These are phyloP conservation scores for Xanthorhoe spadicearia DNA, from an alignment of 2,888 invertebrate genomes.

Conservation along the genomic window DNA sequence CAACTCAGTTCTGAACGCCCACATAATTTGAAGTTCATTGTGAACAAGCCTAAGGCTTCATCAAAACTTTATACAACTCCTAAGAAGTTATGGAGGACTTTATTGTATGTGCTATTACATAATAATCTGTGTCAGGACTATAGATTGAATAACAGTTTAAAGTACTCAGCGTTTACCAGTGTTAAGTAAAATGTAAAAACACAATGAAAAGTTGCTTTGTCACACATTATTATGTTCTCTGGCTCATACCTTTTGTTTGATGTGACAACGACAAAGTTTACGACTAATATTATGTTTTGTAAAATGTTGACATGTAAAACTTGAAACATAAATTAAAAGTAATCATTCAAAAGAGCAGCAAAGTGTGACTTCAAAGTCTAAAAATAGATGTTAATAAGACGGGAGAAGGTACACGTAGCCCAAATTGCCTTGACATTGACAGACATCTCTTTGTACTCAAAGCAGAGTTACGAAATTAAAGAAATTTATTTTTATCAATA, in stretches of 20 bases:
- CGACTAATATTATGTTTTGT: not conserved
- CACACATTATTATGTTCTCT: not conserved
- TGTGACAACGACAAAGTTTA: not conserved
- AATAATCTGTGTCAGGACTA: not conserved
- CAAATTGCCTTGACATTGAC: constrained; percentile 31
- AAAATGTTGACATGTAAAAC: not conserved
- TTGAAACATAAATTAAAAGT: constrained; percentile 21
- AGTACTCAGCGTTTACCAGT: not conserved
- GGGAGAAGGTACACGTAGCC: constrained; percentile 18
- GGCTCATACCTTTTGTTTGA: not conserved
- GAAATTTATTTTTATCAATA: constrained; percentile 16
- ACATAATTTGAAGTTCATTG: constrained; percentile 10
- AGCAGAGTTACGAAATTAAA: constrained; percentile 11
- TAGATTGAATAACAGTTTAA: constrained; percentile 6
- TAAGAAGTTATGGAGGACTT: constrained; percentile 5
- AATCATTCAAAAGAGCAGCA: constrained; percentile 21
- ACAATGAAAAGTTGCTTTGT: not conserved
- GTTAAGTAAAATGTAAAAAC: constrained; percentile 5
- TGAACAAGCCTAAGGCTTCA: constrained; percentile 8
- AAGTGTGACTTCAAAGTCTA: constrained; percentile 24
- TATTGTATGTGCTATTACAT: not conserved
- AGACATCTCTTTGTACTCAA: constrained; percentile 27
- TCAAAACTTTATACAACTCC: constrained; percentile 15
- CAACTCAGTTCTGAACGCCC: constrained; percentile 1
- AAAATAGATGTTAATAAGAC: constrained; percentile 31